Conservation (phyloP, 2,797 vertebrate genomes). For the Girardinus metallicus region DNA sequence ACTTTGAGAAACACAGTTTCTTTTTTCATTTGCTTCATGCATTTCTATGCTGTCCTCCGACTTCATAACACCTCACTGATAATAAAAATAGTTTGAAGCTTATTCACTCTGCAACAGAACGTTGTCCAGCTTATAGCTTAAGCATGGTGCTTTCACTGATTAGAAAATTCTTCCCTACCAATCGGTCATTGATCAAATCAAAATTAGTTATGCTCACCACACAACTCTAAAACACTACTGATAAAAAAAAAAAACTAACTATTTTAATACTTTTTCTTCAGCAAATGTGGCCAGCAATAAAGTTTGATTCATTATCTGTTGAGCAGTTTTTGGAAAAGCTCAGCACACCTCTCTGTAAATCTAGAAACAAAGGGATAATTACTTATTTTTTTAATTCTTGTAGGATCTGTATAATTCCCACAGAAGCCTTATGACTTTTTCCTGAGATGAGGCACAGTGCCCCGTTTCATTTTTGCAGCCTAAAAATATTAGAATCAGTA, state of each 20-base stretch:
- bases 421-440: not conserved
- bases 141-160: not conserved
- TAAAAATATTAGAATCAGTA: constrained; percentile 1
- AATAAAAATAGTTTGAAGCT: not conserved
- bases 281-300: not conserved
- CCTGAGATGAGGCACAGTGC: not conserved
- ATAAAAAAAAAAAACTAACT: not conserved
- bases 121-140: not conserved
- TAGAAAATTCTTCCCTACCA: not conserved
- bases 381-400: not conserved
- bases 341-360: not conserved
- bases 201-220: not conserved
- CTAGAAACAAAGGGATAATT: not conserved
- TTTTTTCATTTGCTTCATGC: not conserved
- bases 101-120: not conserved
- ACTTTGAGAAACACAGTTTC: not conserved
- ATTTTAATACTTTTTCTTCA: not conserved
- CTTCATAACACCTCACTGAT: not conserved
- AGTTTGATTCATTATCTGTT: not conserved
- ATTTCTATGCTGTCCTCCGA: not conserved
- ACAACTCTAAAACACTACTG: not conserved
- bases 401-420: not conserved
- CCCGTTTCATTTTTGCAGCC: not conserved
- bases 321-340: not conserved
- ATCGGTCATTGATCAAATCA: not conserved